Evolutionary conservation across 1,140 invertebrate species (phyloP).

Genomic region (Neodiprion pinetum): DNA sequence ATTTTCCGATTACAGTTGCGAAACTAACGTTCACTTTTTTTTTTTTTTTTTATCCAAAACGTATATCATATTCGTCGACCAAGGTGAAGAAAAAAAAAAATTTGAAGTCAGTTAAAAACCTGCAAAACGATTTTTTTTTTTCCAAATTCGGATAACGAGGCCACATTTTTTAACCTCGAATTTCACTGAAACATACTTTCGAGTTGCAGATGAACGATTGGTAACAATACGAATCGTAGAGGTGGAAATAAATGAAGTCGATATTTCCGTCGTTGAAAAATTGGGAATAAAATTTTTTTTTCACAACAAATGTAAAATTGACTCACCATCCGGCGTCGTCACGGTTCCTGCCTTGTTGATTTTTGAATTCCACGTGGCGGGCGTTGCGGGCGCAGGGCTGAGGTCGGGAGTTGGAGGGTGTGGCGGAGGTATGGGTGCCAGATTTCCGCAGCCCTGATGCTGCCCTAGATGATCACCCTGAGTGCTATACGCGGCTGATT

Average conservation of each 20-base stretch:
- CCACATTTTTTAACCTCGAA: no score
- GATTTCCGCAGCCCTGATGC: conserved; percentile 30
- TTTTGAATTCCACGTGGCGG: conserved; percentile 65
- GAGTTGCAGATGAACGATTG: no score
- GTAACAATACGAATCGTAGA: no score
- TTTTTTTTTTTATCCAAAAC: neutral
- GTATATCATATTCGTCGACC: neutral
- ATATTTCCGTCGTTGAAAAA: neutral
- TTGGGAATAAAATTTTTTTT: neutral
- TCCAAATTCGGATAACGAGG: no score
- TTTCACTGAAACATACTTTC: no score
- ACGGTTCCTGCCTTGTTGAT: conserved; percentile 66
- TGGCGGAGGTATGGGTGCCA: conserved; percentile 43
- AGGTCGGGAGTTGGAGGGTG: conserved; percentile 59
- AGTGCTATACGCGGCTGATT: conserved; percentile 44
- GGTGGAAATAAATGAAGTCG: no score
- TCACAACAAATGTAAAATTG: neutral
- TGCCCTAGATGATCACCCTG: conserved; percentile 51
- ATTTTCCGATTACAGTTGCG: no score
- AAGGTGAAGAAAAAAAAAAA: neutral
- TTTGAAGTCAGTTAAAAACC: neutral
- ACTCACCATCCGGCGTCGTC: conserved; percentile 68
- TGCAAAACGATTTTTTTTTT: neutral
- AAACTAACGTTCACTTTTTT: no score
- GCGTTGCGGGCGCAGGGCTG: conserved; percentile 54